phyloP scores from a whole-genome alignment of 2,888 invertebrate species.

The Drosophila mercatorum region DNA sequence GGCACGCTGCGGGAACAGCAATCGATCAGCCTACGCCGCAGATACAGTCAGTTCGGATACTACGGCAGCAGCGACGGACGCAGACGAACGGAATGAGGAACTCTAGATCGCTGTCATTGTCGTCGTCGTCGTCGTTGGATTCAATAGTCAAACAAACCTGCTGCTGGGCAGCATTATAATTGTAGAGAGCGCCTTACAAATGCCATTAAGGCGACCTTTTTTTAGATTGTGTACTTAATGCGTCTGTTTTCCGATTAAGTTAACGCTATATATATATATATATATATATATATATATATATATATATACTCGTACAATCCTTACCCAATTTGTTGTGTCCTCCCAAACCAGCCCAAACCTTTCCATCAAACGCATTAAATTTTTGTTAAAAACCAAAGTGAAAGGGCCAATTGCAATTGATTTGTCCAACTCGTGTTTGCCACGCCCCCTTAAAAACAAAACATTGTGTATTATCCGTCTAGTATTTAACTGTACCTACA shows the following conservation, averaged over 20 bases:
- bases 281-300: conserved; percentile 24
- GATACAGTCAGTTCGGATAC: neutral
- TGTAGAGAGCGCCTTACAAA: conserved; percentile 51
- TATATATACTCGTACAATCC: conserved; percentile 60
- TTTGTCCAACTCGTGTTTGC: conserved; percentile 15
- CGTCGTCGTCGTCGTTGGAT: neutral
- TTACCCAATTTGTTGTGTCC: conserved; percentile 40
- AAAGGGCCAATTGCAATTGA: conserved; percentile 16
- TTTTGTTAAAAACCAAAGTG: conserved; percentile 13
- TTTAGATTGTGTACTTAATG: conserved; percentile 29
- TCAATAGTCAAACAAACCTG: conserved; percentile 41
- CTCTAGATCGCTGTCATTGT: neutral
- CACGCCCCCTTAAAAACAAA: neutral
- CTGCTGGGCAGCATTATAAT: conserved; percentile 52
- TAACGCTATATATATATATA: conserved; percentile 26
- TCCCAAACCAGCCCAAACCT: neutral
- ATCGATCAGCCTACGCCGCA: conserved; percentile 9
- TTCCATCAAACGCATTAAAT: conserved; percentile 2
- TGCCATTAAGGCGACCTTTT: conserved; percentile 43
- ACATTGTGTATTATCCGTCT: conserved; percentile 63
- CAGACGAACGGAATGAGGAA: conserved; percentile 1
- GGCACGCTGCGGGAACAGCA: conserved; percentile 72
- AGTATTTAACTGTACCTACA: conserved; percentile 57
- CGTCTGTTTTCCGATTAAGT: conserved; percentile 53
- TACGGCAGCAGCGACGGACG: neutral